These are phyloP conservation scores for Pandemis heparana DNA, from an alignment of 2,888 invertebrate species.

Conservation along the genomic window DNA sequence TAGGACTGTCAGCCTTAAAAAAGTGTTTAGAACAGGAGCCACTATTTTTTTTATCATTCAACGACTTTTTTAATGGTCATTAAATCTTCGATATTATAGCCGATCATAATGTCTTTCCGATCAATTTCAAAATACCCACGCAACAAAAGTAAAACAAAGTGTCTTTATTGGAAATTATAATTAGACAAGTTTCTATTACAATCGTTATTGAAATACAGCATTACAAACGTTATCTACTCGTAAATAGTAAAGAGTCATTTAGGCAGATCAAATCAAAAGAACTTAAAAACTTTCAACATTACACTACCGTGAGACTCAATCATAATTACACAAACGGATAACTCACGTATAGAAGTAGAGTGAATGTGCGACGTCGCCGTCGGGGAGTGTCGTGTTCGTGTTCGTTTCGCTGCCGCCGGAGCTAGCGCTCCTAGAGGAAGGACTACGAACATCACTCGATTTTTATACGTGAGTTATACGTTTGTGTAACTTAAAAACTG, in stretches of 20 bases:
- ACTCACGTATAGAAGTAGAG: too few relatives aligned
- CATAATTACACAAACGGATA: too few relatives aligned
- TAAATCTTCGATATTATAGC: neutral
- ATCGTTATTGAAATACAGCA: slow-evolving; percentile 9
- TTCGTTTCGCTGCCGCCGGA: too few relatives aligned
- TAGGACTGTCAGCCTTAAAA: neutral
- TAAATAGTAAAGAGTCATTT: slow-evolving; percentile 13
- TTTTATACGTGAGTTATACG: too few relatives aligned
- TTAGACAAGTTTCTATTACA: slow-evolving; percentile 4
- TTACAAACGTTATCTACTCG: slow-evolving; percentile 10
- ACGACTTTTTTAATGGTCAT: neutral
- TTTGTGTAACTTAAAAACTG: slow-evolving; percentile 24
- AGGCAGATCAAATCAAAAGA: slow-evolving; percentile 18
- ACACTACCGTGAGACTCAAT: too few relatives aligned
- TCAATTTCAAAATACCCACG: neutral
- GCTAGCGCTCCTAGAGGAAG: too few relatives aligned
- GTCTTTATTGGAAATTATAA: slow-evolving; percentile 30
- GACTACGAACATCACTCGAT: too few relatives aligned
- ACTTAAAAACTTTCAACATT: too few relatives aligned
- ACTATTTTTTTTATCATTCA: neutral
- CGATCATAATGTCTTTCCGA: too few relatives aligned
- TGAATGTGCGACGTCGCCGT: too few relatives aligned
- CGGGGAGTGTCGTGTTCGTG: too few relatives aligned
- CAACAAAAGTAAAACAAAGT: slow-evolving; percentile 24
- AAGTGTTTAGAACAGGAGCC: neutral